phyloP scores from a whole-genome alignment of 1,140 invertebrate genomes.

The Cepaea nemoralis region DNA sequence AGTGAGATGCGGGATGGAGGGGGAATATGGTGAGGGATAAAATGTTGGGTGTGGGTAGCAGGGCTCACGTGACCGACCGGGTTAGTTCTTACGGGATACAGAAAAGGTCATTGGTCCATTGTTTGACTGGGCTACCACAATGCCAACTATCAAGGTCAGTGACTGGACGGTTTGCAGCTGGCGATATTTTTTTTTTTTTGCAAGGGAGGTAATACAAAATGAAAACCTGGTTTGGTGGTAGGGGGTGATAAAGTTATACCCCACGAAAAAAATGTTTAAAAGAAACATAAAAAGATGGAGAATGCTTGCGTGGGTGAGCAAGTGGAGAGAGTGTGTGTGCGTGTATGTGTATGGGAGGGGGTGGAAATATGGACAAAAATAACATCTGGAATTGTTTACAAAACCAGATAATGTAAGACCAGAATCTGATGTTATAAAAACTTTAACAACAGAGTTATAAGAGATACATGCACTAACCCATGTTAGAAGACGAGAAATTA shows the following conservation, averaged over 20 bases:
- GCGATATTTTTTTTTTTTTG: background rate
- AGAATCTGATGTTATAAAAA: background rate
- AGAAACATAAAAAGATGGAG: too few species aligned
- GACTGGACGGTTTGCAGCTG: conserved; percentile 6
- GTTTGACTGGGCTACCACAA: background rate
- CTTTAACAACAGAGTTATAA: too few species aligned
- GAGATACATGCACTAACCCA: too few species aligned
- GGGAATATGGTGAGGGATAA: background rate
- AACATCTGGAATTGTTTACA: too few species aligned
- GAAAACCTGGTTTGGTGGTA: background rate
- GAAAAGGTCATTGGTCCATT: background rate
- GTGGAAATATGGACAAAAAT: too few species aligned
- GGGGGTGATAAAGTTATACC: background rate
- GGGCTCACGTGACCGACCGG: conserved; percentile 6
- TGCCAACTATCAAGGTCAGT: background rate
- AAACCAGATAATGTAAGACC: too few species aligned
- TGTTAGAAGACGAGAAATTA: too few species aligned
- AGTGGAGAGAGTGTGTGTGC: too few species aligned
- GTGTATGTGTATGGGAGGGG: too few species aligned
- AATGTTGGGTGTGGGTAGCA: background rate
- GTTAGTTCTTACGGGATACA: conserved; percentile 18
- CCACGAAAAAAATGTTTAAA: background rate
- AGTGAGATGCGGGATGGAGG: background rate
- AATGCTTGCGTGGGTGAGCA: too few species aligned
- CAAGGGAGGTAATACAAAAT: conserved; percentile 6